Evolutionary conservation across 2,888 invertebrate species (phyloP).

Genomic region (Ypsolopha sequella): DNA sequence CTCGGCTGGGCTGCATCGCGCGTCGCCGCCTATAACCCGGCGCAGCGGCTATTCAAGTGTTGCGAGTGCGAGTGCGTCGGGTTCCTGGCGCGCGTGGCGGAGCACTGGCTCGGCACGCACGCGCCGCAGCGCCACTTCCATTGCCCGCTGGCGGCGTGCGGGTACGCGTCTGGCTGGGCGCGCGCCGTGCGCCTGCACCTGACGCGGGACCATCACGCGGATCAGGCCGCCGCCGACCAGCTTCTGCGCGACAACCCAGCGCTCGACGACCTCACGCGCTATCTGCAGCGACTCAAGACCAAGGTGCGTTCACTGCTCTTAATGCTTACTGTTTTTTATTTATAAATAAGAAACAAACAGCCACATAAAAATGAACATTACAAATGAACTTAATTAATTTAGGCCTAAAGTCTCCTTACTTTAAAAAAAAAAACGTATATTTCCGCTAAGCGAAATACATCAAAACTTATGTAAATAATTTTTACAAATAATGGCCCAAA

Average conservation of each 20-base stretch:
- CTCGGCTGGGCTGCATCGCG: slow-evolving; percentile 83
- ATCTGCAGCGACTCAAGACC: slow-evolving; percentile 76
- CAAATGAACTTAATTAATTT: no score
- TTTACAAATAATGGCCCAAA: no score
- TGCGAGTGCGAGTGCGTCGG: slow-evolving; percentile 83
- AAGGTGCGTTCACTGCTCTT: slow-evolving; percentile 51
- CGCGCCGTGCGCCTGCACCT: slow-evolving; percentile 80
- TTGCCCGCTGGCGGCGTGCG: slow-evolving; percentile 77
- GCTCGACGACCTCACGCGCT: slow-evolving; percentile 79
- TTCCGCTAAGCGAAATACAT: no score
- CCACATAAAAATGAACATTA: no score
- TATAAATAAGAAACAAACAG: no score
- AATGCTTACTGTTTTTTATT: no score
- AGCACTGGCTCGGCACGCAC: slow-evolving; percentile 81
- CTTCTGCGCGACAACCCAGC: slow-evolving; percentile 79
- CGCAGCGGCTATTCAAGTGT: slow-evolving; percentile 81
- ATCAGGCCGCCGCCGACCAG: slow-evolving; percentile 73
- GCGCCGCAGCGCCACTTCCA: slow-evolving; percentile 77
- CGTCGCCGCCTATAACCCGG: slow-evolving; percentile 83
- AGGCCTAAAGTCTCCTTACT: no score
- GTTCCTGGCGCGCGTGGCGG: slow-evolving; percentile 78
- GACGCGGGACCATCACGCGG: slow-evolving; percentile 78
- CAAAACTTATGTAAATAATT: no score
- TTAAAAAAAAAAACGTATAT: no score
- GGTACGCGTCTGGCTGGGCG: slow-evolving; percentile 82